A percentile compares a stretch with the other conserved stretches of the same genome.
Evolutionary conservation across 2,888 invertebrate species (phyloP).

Genomic region (Tenthredo livida): DNA sequence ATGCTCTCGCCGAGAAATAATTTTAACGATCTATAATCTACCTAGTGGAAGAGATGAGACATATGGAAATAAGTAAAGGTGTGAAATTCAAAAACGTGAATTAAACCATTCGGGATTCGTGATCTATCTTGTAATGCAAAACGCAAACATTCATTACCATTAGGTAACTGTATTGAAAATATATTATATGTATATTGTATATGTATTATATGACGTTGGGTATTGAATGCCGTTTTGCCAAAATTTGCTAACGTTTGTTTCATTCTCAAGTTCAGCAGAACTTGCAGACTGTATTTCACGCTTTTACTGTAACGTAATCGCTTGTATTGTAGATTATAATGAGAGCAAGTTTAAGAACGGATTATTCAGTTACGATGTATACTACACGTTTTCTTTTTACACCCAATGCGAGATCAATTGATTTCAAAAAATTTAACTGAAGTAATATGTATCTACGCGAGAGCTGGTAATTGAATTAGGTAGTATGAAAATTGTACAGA

Average conservation of each 20-base stretch:
- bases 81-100: background rate
- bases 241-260: background rate
- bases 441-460: conserved; percentile 14
- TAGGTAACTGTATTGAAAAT: background rate
- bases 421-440: conserved; percentile 44
- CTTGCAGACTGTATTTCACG: conserved; percentile 10
- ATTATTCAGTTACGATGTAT: conserved; percentile 25
- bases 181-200: background rate
- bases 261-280: background rate
- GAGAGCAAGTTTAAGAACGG: background rate
- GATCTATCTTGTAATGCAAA: background rate
- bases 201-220: background rate
- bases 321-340: background rate
- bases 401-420: conserved; percentile 35
- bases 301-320: background rate
- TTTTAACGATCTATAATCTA: background rate
- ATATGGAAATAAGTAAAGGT: background rate
- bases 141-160: background rate
- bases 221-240: background rate
- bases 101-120: background rate
- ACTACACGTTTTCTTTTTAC: conserved; percentile 23
- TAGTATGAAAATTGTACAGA: conserved; percentile 52
- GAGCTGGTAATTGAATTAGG: conserved; percentile 42
- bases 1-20: conserved; percentile 18
- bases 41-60: background rate